Evolutionary conservation across 2,797 vertebrate genomes (phyloP).

Genomic region (Basileuterus tristriatus): DNA sequence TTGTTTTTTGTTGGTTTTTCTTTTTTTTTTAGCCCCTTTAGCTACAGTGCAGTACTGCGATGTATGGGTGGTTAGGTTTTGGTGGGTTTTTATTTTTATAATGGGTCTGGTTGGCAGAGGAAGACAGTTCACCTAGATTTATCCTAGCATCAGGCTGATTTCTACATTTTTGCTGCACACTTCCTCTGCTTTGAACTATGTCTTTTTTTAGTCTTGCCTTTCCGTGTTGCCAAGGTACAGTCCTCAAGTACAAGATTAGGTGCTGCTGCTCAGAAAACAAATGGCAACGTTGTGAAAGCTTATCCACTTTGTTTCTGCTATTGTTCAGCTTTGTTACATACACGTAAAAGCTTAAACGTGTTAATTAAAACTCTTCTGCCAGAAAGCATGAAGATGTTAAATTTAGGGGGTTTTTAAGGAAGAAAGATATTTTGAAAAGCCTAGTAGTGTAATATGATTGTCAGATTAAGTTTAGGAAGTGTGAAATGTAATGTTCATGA

Average conservation of each 20-base stretch:
- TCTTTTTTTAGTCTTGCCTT: not conserved
- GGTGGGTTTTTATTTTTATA: not conserved
- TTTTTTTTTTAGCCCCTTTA: not conserved
- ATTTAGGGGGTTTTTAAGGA: not conserved
- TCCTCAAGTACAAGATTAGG: not conserved
- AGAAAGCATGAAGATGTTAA: not conserved
- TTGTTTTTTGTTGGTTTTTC: not conserved
- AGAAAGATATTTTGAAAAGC: not conserved
- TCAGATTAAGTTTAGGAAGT: not conserved
- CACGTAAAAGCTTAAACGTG: not conserved
- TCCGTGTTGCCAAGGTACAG: not conserved
- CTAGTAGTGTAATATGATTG: not conserved
- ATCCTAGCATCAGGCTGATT: not conserved
- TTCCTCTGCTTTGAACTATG: not conserved
- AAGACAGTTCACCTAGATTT: not conserved
- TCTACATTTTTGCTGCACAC: not conserved
- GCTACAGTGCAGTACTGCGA: not conserved
- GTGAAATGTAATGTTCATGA: not conserved
- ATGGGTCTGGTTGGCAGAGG: not conserved
- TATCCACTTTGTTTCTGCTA: not conserved
- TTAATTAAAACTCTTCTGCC: not conserved
- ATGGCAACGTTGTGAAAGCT: not conserved
- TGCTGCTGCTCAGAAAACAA: not conserved
- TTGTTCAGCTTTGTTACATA: not conserved
- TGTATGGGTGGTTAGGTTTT: not conserved